Base-by-base conservation (phyloP, 1,140 invertebrate species). In the Drosophila eugracilis region DNA sequence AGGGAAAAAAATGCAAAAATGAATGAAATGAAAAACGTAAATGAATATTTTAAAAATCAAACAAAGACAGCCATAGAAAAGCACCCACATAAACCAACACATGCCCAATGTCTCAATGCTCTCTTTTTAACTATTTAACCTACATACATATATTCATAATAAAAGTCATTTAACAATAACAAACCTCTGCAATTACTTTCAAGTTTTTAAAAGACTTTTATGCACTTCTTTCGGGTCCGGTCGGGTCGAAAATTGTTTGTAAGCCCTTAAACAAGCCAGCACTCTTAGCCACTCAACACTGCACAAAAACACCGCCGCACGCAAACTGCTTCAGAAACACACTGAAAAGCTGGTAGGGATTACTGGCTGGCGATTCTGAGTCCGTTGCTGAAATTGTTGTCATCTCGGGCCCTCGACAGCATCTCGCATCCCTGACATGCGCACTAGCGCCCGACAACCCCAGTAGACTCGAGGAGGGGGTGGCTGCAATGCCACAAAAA, bases 321-420 rank as follows among this genome's bases (percentile, higher is more conserved):
- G 73, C 83, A 60, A 86, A 71, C 81, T 85, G 77, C 77, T 66
- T 41, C 50, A 70, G 65, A 63, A 69, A 62, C 66, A 57, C 47
- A 85, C 77, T 85, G 67, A 85, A 79, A 45, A 52, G 50, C 30
- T 45, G 44, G 71, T 28, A 60, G 57, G 41, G 39, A 57, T 69
- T 53, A 54, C 39, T 47, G 52, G n/a, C 44, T 41, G 34, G 28
- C 22, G 26, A 30, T 37, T 24, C 66, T 48, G 48, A 58, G 53
- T 58, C 32, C 32, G 30, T 39, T 60, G 32, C 58, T 70, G 37
- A 45, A 50, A 41, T 50, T 71, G 66, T 59, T 75, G 73, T 76
- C 53, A 75, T 79, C 62, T 75, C 50, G 50, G 19, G 52, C 32
- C 69, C 55, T 74, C 32, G 54, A 54, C 62, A 52, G 62, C 65